Evolutionary conservation across 2,797 vertebrate genomes (phyloP).

Genomic region (Rhabdophis nuchalis): DNA sequence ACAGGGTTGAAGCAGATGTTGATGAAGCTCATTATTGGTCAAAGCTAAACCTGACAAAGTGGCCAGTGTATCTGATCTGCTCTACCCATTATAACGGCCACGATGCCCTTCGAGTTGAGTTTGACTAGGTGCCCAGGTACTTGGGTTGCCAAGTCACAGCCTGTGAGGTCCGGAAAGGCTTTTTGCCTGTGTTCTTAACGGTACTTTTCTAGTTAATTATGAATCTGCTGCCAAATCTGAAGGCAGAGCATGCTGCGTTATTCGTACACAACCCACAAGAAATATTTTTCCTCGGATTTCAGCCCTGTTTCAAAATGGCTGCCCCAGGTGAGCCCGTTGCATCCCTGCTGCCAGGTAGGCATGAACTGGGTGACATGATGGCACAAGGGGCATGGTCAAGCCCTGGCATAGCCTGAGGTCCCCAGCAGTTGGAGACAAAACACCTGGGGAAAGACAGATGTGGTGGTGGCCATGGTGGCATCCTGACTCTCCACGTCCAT

Average conservation of each 20-base stretch:
- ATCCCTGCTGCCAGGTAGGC: not conserved
- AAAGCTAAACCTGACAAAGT: not conserved
- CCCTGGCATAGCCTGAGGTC: not conserved
- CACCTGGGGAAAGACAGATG: not conserved
- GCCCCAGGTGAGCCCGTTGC: not conserved
- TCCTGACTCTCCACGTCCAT: not conserved
- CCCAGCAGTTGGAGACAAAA: not conserved
- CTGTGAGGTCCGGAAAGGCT: not conserved
- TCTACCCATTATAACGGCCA: not conserved
- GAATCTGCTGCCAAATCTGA: not conserved
- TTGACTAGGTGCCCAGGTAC: not conserved
- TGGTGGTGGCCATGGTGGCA: not conserved
- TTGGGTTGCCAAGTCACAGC: not conserved
- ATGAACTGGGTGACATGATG: not conserved
- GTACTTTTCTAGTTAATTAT: not conserved
- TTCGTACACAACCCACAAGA: not conserved
- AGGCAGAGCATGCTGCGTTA: not conserved
- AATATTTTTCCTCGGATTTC: not conserved
- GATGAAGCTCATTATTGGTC: not conserved
- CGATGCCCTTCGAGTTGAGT: not conserved
- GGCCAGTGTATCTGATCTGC: not conserved
- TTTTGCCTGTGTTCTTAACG: not conserved
- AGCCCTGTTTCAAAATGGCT: not conserved
- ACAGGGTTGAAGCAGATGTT: not conserved
- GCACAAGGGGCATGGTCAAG: not conserved